Evolutionary conservation across 92 coral and sea anemone genomes (phyloP), one percentile per base, ranked within the genome.

Genomic region (Phenganax stokvisi): DNA sequence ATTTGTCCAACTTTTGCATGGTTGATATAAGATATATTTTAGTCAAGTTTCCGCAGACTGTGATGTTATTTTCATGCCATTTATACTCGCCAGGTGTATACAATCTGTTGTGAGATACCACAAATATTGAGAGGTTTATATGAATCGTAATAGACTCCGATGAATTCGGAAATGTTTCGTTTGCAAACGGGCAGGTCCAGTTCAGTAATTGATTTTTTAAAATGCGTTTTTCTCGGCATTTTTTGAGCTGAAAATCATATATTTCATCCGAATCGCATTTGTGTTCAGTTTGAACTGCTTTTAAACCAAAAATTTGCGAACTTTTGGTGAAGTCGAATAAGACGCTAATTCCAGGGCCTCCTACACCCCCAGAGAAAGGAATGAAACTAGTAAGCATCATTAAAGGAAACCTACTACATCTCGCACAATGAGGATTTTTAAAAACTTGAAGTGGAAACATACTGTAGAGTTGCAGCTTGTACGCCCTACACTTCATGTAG

Each of bases 11-110:
- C 63, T 51, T 72, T 28, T 69, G 54, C 65, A 44, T 67, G 3
- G 76, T 56, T 8, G 53, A 3, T 12, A 59, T 71, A 0, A 27
- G 25, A 52, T 44, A 59, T 12, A 0, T 15, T 1, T 37, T 74
- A 9, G 75, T 79, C 37, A 85, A 60, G 58, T 85, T 85, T 60
- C 80, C 83, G 44, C 87, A 85, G 25, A 85, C 77, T 12, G 83
- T 72, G 59, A 85, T 72, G 3, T 74, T 85, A 11, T 52, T 68
- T 0, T 54, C 72, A 54, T 72, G 71, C 69, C 82, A 61, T 11
- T 25, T 17, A 71, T 85, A 85, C 9, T 77, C 31, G 17, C 16
- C 75, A 15, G 62, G 72, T 0, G 12, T 72, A 74, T 85, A 85
- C 51, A 71, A 10, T 54, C 31, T 72, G 54, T 72, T 28, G 52